Conservation (phyloP, 2,888 invertebrate genomes). For the Sinotaia quadrata region DNA sequence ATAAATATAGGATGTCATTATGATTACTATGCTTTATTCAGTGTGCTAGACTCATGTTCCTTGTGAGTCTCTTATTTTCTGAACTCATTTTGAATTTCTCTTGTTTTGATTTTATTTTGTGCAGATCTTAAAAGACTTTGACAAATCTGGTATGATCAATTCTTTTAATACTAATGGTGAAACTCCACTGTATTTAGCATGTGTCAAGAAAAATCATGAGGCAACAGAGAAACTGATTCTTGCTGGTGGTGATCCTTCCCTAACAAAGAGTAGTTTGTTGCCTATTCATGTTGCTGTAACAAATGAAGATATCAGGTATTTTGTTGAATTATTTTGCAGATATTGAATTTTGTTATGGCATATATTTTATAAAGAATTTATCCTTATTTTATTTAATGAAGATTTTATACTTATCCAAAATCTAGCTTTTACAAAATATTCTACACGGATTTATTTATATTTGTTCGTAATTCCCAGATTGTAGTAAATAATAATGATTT, state of each 20-base stretch:
- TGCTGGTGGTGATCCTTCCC: constrained; percentile 89
- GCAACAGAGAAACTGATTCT: constrained; percentile 87
- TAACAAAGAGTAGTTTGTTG: constrained; percentile 68
- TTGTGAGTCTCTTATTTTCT: too few species aligned
- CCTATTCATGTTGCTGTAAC: constrained; percentile 70
- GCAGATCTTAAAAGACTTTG: constrained; percentile 55
- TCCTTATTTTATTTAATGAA: too few species aligned
- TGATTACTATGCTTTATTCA: too few species aligned
- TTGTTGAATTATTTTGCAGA: neutral
- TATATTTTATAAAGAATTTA: too few species aligned
- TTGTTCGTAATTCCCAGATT: too few species aligned
- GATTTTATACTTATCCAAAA: too few species aligned
- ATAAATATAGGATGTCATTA: too few species aligned
- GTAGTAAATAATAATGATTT: too few species aligned
- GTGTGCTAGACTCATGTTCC: too few species aligned
- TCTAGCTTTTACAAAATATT: too few species aligned
- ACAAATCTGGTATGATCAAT: constrained; percentile 77
- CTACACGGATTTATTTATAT: too few species aligned
- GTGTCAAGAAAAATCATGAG: constrained; percentile 77
- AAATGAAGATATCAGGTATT: constrained; percentile 60
- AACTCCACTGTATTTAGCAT: constrained; percentile 74
- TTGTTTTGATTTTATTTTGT: neutral
- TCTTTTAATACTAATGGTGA: constrained; percentile 79
- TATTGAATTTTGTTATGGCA: too few species aligned
- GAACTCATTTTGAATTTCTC: neutral